A percentile compares a stretch with the other conserved stretches of the same genome.
Evolutionary conservation across 2,113 vertebrate genomes (phyloP).

Genomic region (Piaya cayana): DNA sequence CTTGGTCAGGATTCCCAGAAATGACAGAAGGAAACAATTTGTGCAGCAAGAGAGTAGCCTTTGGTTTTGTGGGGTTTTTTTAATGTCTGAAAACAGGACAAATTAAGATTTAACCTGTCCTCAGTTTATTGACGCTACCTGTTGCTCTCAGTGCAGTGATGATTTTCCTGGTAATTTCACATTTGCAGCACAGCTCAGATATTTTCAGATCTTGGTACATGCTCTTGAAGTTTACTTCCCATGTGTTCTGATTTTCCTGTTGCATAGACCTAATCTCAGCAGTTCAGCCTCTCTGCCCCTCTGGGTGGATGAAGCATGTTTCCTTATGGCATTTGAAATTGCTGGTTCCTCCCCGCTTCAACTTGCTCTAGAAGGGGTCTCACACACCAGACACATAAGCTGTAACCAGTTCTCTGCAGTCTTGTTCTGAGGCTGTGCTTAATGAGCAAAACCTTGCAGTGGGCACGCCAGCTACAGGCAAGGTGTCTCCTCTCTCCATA

Average conservation of each 20-base stretch:
- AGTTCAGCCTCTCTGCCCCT: not conserved
- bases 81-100: not conserved
- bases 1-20: not conserved
- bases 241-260: not conserved
- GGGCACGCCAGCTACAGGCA: rapidly evolving
- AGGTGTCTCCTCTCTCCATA: not conserved
- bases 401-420: not conserved
- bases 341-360: not conserved
- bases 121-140: not conserved
- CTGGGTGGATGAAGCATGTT: not conserved
- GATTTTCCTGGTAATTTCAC: not conserved
- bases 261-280: not conserved
- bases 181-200: not conserved
- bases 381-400: not conserved
- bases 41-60: not conserved
- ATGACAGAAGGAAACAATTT: not conserved
- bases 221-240: not conserved
- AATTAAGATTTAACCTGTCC: not conserved
- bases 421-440: not conserved
- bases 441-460: not conserved
- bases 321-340: not conserved
- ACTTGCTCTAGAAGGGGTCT: not conserved
- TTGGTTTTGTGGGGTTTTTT: too few relatives aligned
- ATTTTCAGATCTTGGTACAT: rapidly evolving
- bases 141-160: not conserved